Conservation (phyloP, 2,113 vertebrate species). For the Passer domesticus region DNA sequence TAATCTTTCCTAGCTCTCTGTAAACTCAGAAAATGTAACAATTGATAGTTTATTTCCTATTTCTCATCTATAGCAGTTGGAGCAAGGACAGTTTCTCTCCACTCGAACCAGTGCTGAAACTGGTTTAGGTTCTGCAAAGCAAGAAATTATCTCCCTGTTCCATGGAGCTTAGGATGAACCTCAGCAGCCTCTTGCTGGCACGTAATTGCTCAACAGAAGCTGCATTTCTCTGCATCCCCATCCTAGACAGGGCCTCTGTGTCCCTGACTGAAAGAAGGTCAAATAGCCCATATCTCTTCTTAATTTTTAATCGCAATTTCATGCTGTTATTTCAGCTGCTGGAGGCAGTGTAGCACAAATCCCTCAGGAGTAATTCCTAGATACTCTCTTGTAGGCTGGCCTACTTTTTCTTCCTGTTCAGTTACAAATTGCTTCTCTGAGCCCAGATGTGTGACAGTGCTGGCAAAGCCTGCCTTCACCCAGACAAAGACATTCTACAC, state of each 20-base stretch:
- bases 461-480: not conserved
- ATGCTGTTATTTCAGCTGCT: slow-evolving; percentile 62
- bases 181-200: not conserved
- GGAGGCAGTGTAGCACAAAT: not conserved
- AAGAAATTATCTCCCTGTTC: not conserved
- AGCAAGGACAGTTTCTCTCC: not conserved
- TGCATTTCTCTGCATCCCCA: not conserved
- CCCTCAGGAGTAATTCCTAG: slow-evolving; percentile 40
- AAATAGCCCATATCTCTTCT: slow-evolving; percentile 47
- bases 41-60: not conserved
- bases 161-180: not conserved
- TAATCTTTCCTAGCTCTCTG: not conserved
- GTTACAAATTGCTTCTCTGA: not conserved
- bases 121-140: not conserved
- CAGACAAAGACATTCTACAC: not conserved
- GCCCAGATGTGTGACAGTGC: not conserved
- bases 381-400: slow-evolving; percentile 29
- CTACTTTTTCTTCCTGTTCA: slow-evolving; percentile 16
- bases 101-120: not conserved
- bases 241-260: not conserved
- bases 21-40: not conserved
- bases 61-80: not conserved
- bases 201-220: not conserved
- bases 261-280: slow-evolving; percentile 46
- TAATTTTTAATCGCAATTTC: slow-evolving; percentile 64